Conservation (phyloP, 2,888 invertebrate species). For the Hedya salicella region DNA sequence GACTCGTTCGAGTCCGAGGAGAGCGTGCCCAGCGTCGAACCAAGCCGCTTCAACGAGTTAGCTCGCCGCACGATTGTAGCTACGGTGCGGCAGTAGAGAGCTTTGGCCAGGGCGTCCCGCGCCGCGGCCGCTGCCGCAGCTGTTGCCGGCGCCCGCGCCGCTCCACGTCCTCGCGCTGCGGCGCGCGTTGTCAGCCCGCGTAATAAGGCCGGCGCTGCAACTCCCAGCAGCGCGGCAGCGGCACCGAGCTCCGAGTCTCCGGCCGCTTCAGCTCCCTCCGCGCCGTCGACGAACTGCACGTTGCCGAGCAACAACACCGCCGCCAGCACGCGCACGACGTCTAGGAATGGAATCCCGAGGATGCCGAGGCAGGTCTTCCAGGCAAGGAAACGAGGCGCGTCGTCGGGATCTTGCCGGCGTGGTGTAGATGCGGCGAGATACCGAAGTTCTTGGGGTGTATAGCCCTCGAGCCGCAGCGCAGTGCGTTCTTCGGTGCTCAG, state of each 20-base stretch:
- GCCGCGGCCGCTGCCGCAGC: conserved; percentile 95
- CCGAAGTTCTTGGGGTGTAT: conserved; percentile 91
- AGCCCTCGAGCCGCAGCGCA: conserved; percentile 94
- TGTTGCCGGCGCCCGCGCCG: conserved; percentile 92
- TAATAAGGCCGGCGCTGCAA: conserved; percentile 89
- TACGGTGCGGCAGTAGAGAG: conserved; percentile 96
- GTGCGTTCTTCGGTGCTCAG: conserved; percentile 93
- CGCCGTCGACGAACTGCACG: conserved; percentile 94
- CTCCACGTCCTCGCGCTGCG: conserved; percentile 91
- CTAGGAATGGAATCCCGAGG: conserved; percentile 96
- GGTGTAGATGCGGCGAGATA: conserved; percentile 90
- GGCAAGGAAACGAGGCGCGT: conserved; percentile 88
- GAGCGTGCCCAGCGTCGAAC: conserved; percentile 92
- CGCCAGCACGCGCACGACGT: conserved; percentile 95
- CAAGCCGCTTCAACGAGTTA: conserved; percentile 94
- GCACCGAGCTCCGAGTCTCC: conserved; percentile 93
- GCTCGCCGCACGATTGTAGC: conserved; percentile 97
- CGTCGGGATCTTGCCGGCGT: conserved; percentile 75
- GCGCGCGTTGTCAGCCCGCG: conserved; percentile 92
- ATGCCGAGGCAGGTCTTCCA: conserved; percentile 97
- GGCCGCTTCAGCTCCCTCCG: conserved; percentile 91
- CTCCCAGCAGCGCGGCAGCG: conserved; percentile 90
- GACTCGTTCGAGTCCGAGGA: conserved; percentile 97
- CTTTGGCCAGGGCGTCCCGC: conserved; percentile 95
- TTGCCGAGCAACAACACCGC: conserved; percentile 96